A percentile compares a stretch with the other conserved stretches of the same genome.
These are phyloP conservation scores for Drosophila recens DNA, from an alignment of 2,888 invertebrate species.

Conservation along the genomic window DNA sequence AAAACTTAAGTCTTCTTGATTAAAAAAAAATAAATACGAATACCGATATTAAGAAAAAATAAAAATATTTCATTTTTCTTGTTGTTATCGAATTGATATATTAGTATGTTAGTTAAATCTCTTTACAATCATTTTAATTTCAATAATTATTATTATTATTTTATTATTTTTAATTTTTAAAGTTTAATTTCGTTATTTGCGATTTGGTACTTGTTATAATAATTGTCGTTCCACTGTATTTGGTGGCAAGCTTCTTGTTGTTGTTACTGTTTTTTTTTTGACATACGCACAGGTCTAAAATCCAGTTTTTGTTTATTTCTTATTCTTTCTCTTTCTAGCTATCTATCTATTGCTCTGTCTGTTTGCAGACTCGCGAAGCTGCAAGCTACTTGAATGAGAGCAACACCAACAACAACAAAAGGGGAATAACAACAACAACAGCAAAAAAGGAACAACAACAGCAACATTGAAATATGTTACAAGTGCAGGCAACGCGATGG, in stretches of 20 bases:
- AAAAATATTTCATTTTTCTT: too few relatives aligned
- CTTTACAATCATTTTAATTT: too few relatives aligned
- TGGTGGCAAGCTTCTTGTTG: constrained; percentile 11
- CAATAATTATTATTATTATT: too few relatives aligned
- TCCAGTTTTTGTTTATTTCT: constrained; percentile 60
- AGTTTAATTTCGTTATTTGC: background rate
- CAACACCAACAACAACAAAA: constrained; percentile 41
- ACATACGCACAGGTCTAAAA: constrained; percentile 55
- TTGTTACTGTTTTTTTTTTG: constrained; percentile 26
- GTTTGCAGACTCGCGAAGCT: constrained; percentile 21
- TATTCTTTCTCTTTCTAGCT: constrained; percentile 26
- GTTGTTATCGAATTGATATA: too few relatives aligned
- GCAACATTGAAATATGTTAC: constrained; percentile 65
- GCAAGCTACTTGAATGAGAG: constrained; percentile 67
- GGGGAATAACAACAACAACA: constrained; percentile 38
- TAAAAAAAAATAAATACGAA: too few relatives aligned
- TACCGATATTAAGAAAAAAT: too few relatives aligned
- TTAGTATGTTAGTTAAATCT: too few relatives aligned
- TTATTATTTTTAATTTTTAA: too few relatives aligned
- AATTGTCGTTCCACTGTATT: constrained; percentile 28
- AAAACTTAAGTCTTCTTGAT: too few relatives aligned
- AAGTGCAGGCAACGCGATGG: constrained; percentile 75
- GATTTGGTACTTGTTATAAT: background rate
- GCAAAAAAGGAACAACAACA: background rate
- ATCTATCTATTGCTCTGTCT: background rate